Evolutionary conservation across 1,140 invertebrate genomes (phyloP), one percentile per base, ranked within the genome.

Genomic region (Contarinia nasturtii): DNA sequence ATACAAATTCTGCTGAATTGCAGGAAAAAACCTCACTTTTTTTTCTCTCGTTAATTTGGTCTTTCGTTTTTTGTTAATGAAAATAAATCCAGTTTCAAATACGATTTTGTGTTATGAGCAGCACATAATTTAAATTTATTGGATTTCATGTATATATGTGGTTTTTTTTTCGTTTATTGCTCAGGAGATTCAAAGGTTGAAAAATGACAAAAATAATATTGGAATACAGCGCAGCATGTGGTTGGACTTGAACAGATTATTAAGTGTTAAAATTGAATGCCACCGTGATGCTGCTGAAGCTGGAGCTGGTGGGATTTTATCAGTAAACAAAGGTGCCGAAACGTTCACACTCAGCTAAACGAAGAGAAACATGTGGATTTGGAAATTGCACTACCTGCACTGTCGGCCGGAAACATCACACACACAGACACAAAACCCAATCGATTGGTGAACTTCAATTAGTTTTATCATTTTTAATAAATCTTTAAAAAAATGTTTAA

Each of bases 211-310:
- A 17, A 36, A 36, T 33, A 18, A 42, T 21, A 36, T 17, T 4
- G 40, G 15, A 20, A 42, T 46, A 17, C 48, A 49, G 42, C 22
- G 19, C 3, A 40, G 18, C 14, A 33, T 49, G 21, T 49, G 48
- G 48, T 17, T 15, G 8, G 45, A 49, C 19, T 7, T 49, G 15
- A 38, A 27, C 14, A 37, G 18, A 38, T 20, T 49, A n/a, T 19
- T 49, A 14, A 44, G 44, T 34, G 12, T 49, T 5, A 49, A 49
- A 42, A 36, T 42, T 1, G 22, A 46, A 42, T 49, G 48, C 41
- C 15, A 33, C 2, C 2, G 33, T 19, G 48, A 49, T 11, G 20
- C 37, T 4, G 46, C 42, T 19, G 21, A 42, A 20, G 42, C 12
- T 20, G 45, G 38, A 18, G 8, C 27, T 36, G 48, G 45, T 3